Base-by-base conservation (phyloP, 2,113 vertebrate species). In the Pygoscelis adeliae region DNA sequence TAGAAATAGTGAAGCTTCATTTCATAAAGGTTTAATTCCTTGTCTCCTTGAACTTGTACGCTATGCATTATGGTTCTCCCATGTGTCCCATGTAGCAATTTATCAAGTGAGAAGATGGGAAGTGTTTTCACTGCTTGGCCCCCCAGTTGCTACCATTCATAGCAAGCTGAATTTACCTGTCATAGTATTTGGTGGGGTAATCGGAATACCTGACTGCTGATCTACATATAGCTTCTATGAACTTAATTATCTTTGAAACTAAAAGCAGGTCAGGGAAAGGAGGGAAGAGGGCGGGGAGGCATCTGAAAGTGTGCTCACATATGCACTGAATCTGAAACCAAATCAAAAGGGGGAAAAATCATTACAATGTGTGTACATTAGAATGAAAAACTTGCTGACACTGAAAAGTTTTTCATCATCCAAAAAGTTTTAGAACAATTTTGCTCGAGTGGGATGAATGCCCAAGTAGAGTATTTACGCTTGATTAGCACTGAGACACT, bases 181-280 rank as follows among this genome's bases (percentile, higher is more conserved):
- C 0, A 0, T 22, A 5, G 0, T 80, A n/a, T 81, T 93, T 19
- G 12, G 8, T 81, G 36, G 13, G 17, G 21, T 66, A 52, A 58
- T 29, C 0, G 1, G 19, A 53, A 49, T 77, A 6, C 30, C 18
- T 62, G 32, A 26, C 42, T 89, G 22, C 47, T 67, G 29, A 32
- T 85, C 26, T 83, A 65, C 16, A 2, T 46, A 25, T 22, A 46
- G 18, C 25, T 78, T 80, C 20, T 46, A 2, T 72, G 53, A 59
- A 49, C 30, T 66, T 83, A 10, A 10, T 34, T 50, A 5, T 40
- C 47, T 83, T 49, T 52, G n/a, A 78, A 30, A 50, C n/a, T 42
- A 21, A 84, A 78, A 78, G 11, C 2, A 6, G 10, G 26, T 44
- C 3, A 4, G 15, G 16, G 21, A 58, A 66, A 52, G 46, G 47